phyloP scores from a whole-genome alignment of 2,113 vertebrate genomes.

The Anolis sagrei region DNA sequence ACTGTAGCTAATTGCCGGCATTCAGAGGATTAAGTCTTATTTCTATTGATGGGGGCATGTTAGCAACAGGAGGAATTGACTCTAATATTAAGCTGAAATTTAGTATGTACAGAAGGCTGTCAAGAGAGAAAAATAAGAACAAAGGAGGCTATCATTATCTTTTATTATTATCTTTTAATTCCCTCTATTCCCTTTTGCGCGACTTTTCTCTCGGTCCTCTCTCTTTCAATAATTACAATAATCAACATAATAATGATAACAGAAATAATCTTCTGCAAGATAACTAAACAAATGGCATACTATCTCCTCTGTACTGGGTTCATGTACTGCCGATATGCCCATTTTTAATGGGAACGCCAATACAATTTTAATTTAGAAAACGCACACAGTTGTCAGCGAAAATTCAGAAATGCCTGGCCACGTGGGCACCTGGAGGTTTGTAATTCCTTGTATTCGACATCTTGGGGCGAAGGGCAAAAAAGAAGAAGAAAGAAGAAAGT shows the following conservation, averaged over 20 bases:
- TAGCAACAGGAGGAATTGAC: conserved; percentile 56
- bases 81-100: conserved; percentile 62
- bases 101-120: conserved; percentile 60
- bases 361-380: conserved; percentile 73
- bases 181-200: conserved; percentile 53
- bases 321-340: conserved; percentile 63
- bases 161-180: conserved; percentile 72
- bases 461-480: conserved; percentile 44
- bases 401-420: conserved; percentile 42
- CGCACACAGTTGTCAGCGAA: conserved; percentile 59
- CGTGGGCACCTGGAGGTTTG: background rate
- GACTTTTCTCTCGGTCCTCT: conserved; percentile 60
- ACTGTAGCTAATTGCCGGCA: conserved; percentile 61
- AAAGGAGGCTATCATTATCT: conserved; percentile 70
- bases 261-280: conserved; percentile 73
- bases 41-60: conserved; percentile 46
- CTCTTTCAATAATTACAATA: conserved; percentile 75
- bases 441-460: conserved; percentile 51
- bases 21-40: conserved; percentile 53
- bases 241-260: conserved; percentile 74
- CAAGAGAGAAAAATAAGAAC: conserved; percentile 67
- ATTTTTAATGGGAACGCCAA: conserved; percentile 69
- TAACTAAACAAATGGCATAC: conserved; percentile 70
- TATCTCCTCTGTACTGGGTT: conserved; percentile 62
- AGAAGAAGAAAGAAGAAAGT: background rate